These are phyloP conservation scores for Silvanus unidentatus DNA, from an alignment of 2,888 invertebrate species.

Conservation along the genomic window DNA sequence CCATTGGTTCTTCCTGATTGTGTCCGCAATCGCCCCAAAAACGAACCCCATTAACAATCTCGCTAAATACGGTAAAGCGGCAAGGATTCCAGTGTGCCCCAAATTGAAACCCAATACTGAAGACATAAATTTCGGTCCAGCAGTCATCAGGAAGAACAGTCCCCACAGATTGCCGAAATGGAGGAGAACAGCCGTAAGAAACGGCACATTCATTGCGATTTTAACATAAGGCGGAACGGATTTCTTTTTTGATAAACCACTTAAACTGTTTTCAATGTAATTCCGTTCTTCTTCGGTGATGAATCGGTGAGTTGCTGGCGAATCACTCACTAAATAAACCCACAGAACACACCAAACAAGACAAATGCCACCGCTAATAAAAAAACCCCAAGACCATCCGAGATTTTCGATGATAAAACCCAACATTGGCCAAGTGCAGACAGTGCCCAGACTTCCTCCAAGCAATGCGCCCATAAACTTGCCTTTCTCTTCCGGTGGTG, in stretches of 20 bases:
- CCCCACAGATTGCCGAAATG: slow-evolving; percentile 77
- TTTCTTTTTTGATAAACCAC: neutral
- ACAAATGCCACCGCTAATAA: slow-evolving; percentile 34
- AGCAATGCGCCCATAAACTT: slow-evolving; percentile 48
- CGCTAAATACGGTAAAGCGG: slow-evolving; percentile 65
- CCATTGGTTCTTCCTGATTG: slow-evolving; percentile 48
- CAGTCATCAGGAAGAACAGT: slow-evolving; percentile 68
- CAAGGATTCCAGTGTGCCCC: slow-evolving; percentile 63
- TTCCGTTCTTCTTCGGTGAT: slow-evolving; percentile 49
- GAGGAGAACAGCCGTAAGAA: slow-evolving; percentile 58
- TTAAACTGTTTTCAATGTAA: slow-evolving; percentile 46
- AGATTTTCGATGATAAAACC: slow-evolving; percentile 43
- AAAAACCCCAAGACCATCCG: slow-evolving; percentile 43
- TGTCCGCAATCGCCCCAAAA: slow-evolving; percentile 66
- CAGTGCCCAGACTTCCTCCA: slow-evolving; percentile 49
- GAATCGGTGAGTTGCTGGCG: slow-evolving; percentile 52
- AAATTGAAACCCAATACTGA: slow-evolving; percentile 66
- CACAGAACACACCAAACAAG: slow-evolving; percentile 45
- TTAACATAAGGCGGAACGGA: slow-evolving; percentile 56
- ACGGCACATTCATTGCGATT: slow-evolving; percentile 61
- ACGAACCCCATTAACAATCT: slow-evolving; percentile 62
- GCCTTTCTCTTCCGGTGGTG: slow-evolving; percentile 48
- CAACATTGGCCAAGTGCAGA: slow-evolving; percentile 47
- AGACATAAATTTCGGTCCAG: slow-evolving; percentile 69
- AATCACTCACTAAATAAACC: slow-evolving; percentile 48